These are phyloP conservation scores for Siphonodentalium dalli DNA, from an alignment of 2,888 invertebrate species.

Conservation along the genomic window DNA sequence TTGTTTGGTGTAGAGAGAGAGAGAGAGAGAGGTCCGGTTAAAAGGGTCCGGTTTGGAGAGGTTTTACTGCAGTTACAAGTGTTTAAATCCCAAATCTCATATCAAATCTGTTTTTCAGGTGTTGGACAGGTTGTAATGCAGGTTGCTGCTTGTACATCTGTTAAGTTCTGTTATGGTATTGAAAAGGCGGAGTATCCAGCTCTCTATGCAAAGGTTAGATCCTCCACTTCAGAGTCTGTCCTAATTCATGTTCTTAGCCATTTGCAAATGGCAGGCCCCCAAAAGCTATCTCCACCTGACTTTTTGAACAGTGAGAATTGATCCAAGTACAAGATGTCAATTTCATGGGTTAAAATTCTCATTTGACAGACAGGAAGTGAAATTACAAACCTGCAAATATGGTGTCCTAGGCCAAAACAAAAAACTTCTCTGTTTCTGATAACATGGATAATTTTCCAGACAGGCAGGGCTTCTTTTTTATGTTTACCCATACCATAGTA, in stretches of 20 bases:
- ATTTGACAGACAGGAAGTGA: no score
- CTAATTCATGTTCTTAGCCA: neutral
- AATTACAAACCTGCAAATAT: no score
- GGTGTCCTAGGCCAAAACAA: no score
- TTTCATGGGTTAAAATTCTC: neutral
- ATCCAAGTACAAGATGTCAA: neutral
- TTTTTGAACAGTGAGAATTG: neutral
- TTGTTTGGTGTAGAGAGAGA: no score
- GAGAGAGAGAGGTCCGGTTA: no score
- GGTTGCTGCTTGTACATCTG: conserved; percentile 94
- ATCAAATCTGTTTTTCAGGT: conserved; percentile 73
- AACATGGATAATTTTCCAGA: no score
- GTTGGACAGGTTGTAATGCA: conserved; percentile 99
- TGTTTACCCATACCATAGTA: no score
- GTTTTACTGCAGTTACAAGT: no score
- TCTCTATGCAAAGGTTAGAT: conserved; percentile 83
- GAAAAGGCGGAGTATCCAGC: conserved; percentile 98
- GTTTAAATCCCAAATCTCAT: no score
- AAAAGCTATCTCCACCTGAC: neutral
- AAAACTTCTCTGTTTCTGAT: no score
- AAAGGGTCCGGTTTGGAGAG: no score
- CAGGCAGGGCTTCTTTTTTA: no score
- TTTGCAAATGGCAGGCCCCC: neutral
- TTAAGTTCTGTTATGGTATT: conserved; percentile 92
- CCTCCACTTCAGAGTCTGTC: neutral